A percentile compares a stretch with the other conserved stretches of the same genome.
Evolutionary conservation across 2,888 invertebrate genomes (phyloP).

Genomic region (Yponomeuta plumbellus): DNA sequence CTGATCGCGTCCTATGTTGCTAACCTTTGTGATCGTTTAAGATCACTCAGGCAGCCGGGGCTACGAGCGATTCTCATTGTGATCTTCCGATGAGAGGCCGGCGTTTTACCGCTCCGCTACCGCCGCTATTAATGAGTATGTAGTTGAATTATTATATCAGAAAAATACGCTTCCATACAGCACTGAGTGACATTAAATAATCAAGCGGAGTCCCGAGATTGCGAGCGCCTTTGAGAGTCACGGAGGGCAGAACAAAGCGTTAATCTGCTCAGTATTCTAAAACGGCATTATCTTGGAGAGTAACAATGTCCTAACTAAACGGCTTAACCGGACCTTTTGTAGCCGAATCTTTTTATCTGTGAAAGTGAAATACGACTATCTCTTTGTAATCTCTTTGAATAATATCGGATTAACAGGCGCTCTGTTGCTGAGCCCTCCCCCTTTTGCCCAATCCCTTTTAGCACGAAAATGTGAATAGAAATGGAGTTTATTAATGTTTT

Average conservation of each 20-base stretch:
- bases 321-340: slow-evolving; percentile 30
- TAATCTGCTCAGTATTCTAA: slow-evolving; percentile 8
- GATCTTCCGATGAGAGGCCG: no score
- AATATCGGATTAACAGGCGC: slow-evolving; percentile 56
- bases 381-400: slow-evolving; percentile 59
- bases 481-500: no score
- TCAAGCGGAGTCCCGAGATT: not conserved
- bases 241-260: not conserved
- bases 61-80: no score
- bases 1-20: no score
- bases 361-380: slow-evolving; percentile 49
- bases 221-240: not conserved
- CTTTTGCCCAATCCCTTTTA: slow-evolving; percentile 43
- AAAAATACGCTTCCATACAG: not conserved
- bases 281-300: slow-evolving; percentile 3
- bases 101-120: no score
- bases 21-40: no score
- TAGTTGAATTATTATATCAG: no score
- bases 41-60: no score
- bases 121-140: no score
- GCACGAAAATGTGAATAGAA: slow-evolving; percentile 24
- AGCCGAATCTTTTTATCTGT: slow-evolving; percentile 42
- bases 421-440: slow-evolving; percentile 49
- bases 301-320: slow-evolving; percentile 14
- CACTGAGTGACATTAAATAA: not conserved